Evolutionary conservation across 2,113 vertebrate genomes (phyloP).

Genomic region (Sylvietta virens): DNA sequence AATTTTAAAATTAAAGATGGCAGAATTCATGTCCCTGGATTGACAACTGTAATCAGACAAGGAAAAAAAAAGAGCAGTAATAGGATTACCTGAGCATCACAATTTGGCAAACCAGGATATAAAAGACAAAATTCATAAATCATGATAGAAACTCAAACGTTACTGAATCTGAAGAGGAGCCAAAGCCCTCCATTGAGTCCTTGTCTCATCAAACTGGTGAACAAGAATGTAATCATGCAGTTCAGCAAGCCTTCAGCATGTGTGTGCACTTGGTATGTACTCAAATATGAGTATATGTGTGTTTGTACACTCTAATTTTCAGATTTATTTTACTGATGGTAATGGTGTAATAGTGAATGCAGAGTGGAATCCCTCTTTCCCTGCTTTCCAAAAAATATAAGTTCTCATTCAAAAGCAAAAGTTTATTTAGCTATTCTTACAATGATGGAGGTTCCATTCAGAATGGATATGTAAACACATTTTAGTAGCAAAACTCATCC

Average conservation of each 20-base stretch:
- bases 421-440: not conserved
- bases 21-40: not conserved
- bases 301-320: not conserved
- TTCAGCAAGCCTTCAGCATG: not conserved
- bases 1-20: not conserved
- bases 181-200: not conserved
- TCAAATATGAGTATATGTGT: not conserved
- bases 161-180: not conserved
- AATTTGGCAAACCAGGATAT: not conserved
- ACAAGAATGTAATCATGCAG: not conserved
- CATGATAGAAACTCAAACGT: not conserved
- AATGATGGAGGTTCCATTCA: not conserved
- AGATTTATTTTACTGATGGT: not conserved
- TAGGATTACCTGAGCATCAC: not conserved
- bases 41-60: not conserved
- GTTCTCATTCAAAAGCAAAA: not conserved
- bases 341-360: not conserved
- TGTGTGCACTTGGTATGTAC: not conserved
- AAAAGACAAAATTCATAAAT: not conserved
- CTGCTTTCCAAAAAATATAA: not conserved
- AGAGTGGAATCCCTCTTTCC: not conserved
- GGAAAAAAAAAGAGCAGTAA: not conserved
- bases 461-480: not conserved
- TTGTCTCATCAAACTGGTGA: not conserved
- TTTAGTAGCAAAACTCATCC: not conserved